Percentiles rank a stretch among this genome's conserved stretches.
Conservation (phyloP, 2,888 invertebrate genomes). For the Automeris io region DNA sequence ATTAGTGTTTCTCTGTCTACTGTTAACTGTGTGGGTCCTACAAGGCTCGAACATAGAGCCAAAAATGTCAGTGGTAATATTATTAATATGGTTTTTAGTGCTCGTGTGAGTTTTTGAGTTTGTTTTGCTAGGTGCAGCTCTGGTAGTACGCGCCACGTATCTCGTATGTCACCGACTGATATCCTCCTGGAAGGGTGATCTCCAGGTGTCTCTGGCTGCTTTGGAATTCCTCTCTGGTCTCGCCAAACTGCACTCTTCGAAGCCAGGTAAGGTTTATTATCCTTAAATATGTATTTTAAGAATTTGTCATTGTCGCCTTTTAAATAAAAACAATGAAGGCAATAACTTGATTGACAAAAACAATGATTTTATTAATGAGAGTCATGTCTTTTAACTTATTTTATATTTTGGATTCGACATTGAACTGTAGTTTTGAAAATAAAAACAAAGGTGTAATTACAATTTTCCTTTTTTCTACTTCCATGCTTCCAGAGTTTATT, state of each 20-base stretch:
- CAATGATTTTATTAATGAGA: too few relatives aligned
- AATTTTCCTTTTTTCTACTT: conserved; percentile 21
- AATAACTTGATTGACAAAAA: too few relatives aligned
- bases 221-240: conserved; percentile 93
- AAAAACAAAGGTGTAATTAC: too few relatives aligned
- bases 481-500: conserved; percentile 55
- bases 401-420: too few relatives aligned
- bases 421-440: too few relatives aligned
- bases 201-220: conserved; percentile 95
- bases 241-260: conserved; percentile 91
- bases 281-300: too few relatives aligned
- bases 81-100: background rate
- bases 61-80: background rate
- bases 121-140: conserved; percentile 76
- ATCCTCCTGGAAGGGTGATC: conserved; percentile 96
- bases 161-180: conserved; percentile 96
- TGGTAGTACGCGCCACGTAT: conserved; percentile 95
- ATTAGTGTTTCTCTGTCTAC: too few relatives aligned
- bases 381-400: too few relatives aligned
- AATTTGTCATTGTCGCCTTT: too few relatives aligned
- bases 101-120: background rate
- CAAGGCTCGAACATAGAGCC: too few relatives aligned
- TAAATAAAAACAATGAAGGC: too few relatives aligned
- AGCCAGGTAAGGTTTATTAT: conserved; percentile 92
- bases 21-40: too few relatives aligned